Evolutionary conservation across 2,797 vertebrate genomes (phyloP).

Genomic region (Enteromius afrohamiltoni): DNA sequence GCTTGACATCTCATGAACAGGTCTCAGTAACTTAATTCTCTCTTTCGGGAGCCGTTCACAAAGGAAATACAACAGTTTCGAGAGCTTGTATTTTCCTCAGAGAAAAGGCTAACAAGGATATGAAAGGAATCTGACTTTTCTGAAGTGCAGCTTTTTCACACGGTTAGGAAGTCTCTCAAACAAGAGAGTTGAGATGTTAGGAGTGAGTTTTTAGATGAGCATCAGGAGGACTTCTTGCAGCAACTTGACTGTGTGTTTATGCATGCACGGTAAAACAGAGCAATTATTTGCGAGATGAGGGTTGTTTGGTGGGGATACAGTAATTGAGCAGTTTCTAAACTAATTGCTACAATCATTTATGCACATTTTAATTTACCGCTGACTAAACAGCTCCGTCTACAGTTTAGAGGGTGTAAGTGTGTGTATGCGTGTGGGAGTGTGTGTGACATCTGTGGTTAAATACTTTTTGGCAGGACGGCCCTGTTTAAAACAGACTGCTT

Average conservation of each 20-base stretch:
- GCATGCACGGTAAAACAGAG: constrained; percentile 34
- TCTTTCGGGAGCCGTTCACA: constrained; percentile 17
- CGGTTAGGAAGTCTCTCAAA: neutral
- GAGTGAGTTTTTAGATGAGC: neutral
- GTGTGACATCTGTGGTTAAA: constrained; percentile 38
- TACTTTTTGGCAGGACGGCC: constrained; percentile 23
- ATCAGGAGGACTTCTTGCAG: constrained; percentile 11
- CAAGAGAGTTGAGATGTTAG: neutral
- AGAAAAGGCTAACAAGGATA: constrained; percentile 8
- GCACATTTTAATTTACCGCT: constrained; percentile 2
- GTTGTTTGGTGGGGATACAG: neutral
- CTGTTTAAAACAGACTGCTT: constrained; percentile 38
- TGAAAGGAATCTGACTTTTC: neutral
- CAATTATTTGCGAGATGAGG: constrained; percentile 8
- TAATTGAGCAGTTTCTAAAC: constrained; percentile 4
- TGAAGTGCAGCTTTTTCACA: neutral
- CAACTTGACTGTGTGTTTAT: constrained; percentile 48
- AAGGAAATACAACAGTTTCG: constrained; percentile 20
- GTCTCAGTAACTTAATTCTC: constrained; percentile 25
- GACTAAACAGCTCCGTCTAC: constrained; percentile 33
- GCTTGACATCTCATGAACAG: constrained; percentile 12
- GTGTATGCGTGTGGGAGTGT: constrained; percentile 34
- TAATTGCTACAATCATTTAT: constrained; percentile 19
- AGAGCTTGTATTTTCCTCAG: neutral
- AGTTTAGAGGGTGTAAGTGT: constrained; percentile 19